Conservation (phyloP, 2,113 vertebrate species). For the Mohoua ochrocephala region DNA sequence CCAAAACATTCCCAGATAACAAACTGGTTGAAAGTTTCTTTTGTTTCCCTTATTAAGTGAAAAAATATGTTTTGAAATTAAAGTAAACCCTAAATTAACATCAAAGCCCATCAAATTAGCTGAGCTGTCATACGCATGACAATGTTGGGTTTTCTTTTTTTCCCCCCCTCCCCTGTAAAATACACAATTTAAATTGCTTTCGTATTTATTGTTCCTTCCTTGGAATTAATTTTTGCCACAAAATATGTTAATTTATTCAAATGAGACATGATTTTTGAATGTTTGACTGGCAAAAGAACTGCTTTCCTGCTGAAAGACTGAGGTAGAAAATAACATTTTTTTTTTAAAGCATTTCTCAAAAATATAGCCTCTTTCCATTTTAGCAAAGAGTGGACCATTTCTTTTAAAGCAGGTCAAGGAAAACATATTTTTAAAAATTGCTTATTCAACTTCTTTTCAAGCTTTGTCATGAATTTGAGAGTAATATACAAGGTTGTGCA, state of each 20-base stretch:
- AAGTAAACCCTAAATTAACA: conserved; percentile 73
- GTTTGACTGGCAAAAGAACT: conserved; percentile 58
- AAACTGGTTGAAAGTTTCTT: conserved; percentile 81
- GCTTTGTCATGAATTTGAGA: background rate
- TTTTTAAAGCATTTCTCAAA: background rate
- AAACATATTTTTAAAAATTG: background rate
- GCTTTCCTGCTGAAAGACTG: conserved; percentile 42
- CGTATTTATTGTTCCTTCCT: conserved; percentile 68
- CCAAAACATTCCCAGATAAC: conserved; percentile 80
- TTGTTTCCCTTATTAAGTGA: conserved; percentile 79
- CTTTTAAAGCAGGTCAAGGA: background rate
- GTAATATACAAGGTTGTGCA: background rate
- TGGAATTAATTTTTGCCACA: conserved; percentile 71
- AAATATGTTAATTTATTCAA: conserved; percentile 78
- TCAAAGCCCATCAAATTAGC: conserved; percentile 70
- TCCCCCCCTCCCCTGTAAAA: conserved; percentile 30
- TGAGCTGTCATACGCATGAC: conserved; percentile 56
- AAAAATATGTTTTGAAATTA: conserved; percentile 79
- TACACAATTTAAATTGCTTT: conserved; percentile 66
- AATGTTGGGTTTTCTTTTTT: conserved; percentile 34
- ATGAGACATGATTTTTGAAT: conserved; percentile 66
- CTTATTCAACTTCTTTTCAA: background rate
- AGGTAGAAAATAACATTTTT: conserved; percentile 6
- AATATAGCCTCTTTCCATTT: background rate
- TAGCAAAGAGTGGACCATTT: background rate